These are phyloP conservation scores for Drosophila mayaguana DNA, from an alignment of 2,888 invertebrate species.

Conservation along the genomic window DNA sequence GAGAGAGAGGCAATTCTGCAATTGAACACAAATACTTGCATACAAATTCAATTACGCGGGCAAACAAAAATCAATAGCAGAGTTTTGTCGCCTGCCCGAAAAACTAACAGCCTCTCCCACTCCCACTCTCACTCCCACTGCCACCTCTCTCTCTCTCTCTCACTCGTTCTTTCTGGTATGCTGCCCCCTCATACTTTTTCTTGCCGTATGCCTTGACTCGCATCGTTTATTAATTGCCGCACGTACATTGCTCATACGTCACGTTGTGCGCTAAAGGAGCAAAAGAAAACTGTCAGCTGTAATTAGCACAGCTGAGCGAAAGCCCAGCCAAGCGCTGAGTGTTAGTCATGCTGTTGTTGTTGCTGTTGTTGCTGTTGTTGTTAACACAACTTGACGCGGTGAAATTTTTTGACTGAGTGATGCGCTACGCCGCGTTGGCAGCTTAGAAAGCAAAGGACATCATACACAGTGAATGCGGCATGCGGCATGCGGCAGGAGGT, in stretches of 20 bases:
- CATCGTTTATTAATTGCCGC: conserved; percentile 72
- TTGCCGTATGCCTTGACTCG: conserved; percentile 2
- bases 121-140: no score
- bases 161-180: no score
- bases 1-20: conserved; percentile 30
- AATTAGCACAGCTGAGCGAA: conserved; percentile 75
- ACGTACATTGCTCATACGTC: conserved; percentile 79
- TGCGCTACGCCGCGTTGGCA: conserved; percentile 57
- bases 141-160: neutral
- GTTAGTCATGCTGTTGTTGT: conserved; percentile 33
- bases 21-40: conserved; percentile 65
- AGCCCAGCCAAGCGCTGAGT: conserved; percentile 53
- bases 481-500: conserved; percentile 2
- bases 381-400: conserved; percentile 74
- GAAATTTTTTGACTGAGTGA: conserved; percentile 79
- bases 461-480: conserved; percentile 1
- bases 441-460: conserved; percentile 48
- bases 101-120: neutral
- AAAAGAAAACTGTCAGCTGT: conserved; percentile 75
- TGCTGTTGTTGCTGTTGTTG: conserved; percentile 26
- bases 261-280: conserved; percentile 58
- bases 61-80: conserved; percentile 73
- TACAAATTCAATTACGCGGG: conserved; percentile 73
- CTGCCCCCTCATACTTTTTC: neutral
- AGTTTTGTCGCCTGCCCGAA: conserved; percentile 36